Percentiles rank a stretch among this genome's conserved stretches.
Evolutionary conservation across 2,888 invertebrate genomes (phyloP).

Genomic region (Drosophila borborema): DNA sequence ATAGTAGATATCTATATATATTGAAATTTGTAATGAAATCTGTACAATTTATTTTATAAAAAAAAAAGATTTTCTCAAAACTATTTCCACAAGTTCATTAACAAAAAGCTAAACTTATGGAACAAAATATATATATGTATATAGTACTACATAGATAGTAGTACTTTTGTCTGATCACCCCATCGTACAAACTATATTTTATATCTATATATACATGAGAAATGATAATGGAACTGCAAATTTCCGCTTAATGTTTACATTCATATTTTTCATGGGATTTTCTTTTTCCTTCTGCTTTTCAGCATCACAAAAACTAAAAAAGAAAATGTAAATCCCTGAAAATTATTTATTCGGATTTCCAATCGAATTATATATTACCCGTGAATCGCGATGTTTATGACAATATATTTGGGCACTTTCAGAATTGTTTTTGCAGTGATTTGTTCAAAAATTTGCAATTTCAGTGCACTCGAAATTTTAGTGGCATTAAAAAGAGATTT

Average conservation of each 20-base stretch:
- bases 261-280: not conserved
- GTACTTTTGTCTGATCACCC: not conserved
- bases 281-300: not conserved
- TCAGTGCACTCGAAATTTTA: not conserved
- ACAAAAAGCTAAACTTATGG: not conserved
- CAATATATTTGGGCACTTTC: not conserved
- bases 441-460: not conserved
- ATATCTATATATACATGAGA: not conserved
- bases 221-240: not conserved
- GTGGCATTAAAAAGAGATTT: not conserved
- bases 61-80: no score
- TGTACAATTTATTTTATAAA: no score
- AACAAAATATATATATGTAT: not conserved
- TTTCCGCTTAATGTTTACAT: conserved; percentile 1
- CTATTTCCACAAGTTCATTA: not conserved
- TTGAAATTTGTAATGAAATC: no score
- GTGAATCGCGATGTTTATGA: not conserved
- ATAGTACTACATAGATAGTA: not conserved
- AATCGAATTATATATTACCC: not conserved
- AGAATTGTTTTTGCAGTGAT: not conserved
- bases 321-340: not conserved
- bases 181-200: not conserved
- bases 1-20: no score
- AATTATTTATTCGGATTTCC: not conserved
- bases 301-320: not conserved